These are phyloP conservation scores for Pseudoatta argentina DNA, from an alignment of 1,140 invertebrate species.

Conservation along the genomic window DNA sequence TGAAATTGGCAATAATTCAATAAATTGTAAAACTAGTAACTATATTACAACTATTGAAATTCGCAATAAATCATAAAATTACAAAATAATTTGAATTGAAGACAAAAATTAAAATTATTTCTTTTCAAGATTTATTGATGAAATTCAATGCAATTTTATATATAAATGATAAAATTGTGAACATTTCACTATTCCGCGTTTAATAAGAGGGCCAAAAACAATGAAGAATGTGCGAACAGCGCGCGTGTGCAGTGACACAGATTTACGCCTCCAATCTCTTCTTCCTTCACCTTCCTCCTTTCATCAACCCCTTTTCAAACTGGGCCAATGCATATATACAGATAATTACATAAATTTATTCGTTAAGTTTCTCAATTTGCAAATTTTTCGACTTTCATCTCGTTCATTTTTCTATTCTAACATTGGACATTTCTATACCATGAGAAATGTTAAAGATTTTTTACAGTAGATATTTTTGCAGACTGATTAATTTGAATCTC, in stretches of 20 bases:
- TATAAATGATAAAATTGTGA: constrained; percentile 29
- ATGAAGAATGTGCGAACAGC: constrained; percentile 24
- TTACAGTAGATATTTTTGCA: neutral
- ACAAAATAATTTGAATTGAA: neutral
- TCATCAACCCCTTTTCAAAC: constrained; percentile 37
- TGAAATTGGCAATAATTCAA: no score
- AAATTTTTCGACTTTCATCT: constrained; percentile 8
- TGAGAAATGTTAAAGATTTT: neutral
- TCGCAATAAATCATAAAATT: neutral
- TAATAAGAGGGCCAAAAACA: constrained; percentile 58
- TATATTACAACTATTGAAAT: no score
- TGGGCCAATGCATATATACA: constrained; percentile 54
- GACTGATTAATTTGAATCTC: neutral
- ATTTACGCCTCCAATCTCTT: constrained; percentile 49
- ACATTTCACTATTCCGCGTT: constrained; percentile 18
- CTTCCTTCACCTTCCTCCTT: constrained; percentile 32
- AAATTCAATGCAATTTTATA: neutral
- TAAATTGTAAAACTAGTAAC: no score
- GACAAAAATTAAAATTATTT: neutral
- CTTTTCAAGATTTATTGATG: neutral
- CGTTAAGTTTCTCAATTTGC: neutral
- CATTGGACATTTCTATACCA: neutral
- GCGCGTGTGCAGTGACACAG: constrained; percentile 68
- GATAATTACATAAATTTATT: constrained; percentile 31
- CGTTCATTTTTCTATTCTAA: neutral